A percentile compares a stretch with the other conserved stretches of the same genome.
phyloP scores from a whole-genome alignment of 2,888 invertebrate genomes.

The Nymphalis polychloros region DNA sequence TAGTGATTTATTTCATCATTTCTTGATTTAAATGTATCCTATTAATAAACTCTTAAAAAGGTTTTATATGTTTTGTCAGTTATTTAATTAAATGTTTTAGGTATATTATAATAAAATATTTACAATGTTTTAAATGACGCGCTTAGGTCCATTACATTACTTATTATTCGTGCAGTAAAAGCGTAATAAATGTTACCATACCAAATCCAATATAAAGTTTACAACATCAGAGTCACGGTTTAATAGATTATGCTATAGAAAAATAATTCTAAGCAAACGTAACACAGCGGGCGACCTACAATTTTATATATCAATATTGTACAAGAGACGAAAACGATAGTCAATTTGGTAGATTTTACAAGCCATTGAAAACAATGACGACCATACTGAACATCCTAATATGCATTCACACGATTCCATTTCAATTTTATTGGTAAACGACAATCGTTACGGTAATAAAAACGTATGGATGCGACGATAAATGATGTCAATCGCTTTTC shows the following conservation, averaged over 20 bases:
- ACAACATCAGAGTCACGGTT: constrained; percentile 61
- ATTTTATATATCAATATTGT: constrained; percentile 60
- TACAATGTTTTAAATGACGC: neutral
- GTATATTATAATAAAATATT: neutral
- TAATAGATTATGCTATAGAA: constrained; percentile 48
- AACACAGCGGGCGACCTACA: constrained; percentile 60
- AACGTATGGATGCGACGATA: constrained; percentile 16
- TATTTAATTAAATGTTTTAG: neutral
- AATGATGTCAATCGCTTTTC: constrained; percentile 29
- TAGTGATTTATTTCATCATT: no score
- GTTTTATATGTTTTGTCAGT: neutral
- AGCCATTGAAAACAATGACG: constrained; percentile 45
- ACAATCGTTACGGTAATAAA: constrained; percentile 16
- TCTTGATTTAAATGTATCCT: neutral
- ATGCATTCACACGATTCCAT: constrained; percentile 10
- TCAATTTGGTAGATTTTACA: constrained; percentile 59
- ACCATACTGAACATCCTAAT: constrained; percentile 5
- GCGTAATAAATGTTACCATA: constrained; percentile 16
- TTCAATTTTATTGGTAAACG: constrained; percentile 14
- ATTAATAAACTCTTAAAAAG: neutral
- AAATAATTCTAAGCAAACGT: constrained; percentile 46
- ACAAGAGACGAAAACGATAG: constrained; percentile 53
- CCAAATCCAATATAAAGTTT: constrained; percentile 41
- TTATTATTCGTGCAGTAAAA: constrained; percentile 4
- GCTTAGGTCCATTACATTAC: neutral